Conservation (phyloP, 2,797 vertebrate genomes). For the Phylloscopus collybita region DNA sequence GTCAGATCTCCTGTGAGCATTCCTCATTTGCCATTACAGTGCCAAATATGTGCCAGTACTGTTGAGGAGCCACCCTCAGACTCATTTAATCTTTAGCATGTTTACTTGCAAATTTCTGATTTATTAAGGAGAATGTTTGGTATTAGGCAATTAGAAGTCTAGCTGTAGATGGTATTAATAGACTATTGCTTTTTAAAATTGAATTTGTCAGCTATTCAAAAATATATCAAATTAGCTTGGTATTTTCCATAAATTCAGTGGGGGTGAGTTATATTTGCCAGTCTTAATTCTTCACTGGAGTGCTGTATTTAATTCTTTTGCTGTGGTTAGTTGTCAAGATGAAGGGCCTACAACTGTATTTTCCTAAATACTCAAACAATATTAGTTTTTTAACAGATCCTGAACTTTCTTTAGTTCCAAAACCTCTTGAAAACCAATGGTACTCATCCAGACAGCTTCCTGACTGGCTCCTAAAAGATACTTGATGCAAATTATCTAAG, state of each 20-base stretch:
- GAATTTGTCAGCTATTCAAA: slow-evolving; percentile 27
- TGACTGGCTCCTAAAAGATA: slow-evolving; percentile 1
- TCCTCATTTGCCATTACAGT: background rate
- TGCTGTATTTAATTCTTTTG: background rate
- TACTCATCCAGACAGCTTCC: slow-evolving; percentile 22
- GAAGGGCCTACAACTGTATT: background rate
- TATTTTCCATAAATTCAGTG: slow-evolving; percentile 26
- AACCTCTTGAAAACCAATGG: background rate
- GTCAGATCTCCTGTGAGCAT: background rate
- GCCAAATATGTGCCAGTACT: background rate
- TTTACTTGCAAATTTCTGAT: slow-evolving; percentile 42
- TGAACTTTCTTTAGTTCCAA: background rate
- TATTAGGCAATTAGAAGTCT: slow-evolving; percentile 54
- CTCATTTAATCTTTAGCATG: background rate
- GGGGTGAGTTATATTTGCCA: background rate
- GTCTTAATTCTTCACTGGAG: background rate
- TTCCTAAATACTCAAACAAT: background rate
- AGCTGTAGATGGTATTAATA: slow-evolving; percentile 50
- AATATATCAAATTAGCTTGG: background rate
- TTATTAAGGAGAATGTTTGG: slow-evolving; percentile 33
- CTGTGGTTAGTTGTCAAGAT: background rate
- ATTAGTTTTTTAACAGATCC: background rate
- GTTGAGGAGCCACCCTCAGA: background rate
- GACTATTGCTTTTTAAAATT: slow-evolving; percentile 10
- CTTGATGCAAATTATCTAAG: slow-evolving; percentile 28